Base-by-base conservation (phyloP, 1,140 invertebrate species). In the Philotrypesis tridentata region DNA sequence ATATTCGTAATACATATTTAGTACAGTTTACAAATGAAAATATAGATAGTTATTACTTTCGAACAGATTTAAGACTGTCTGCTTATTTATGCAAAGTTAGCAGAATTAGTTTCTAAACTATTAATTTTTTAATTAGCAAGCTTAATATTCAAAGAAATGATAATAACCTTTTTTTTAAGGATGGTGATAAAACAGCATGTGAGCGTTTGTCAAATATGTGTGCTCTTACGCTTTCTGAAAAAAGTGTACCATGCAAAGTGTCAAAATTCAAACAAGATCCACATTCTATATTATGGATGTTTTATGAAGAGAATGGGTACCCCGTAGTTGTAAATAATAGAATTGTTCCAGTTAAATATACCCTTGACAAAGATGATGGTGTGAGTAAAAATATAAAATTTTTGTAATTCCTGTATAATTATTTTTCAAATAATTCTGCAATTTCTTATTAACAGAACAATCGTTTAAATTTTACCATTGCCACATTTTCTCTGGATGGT, bases 131-230 rank as follows among this genome's bases (percentile, higher is more conserved):
- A 61, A 65, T 65, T 65, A 27, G 31, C 8, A 37, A 2, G 17
- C 33, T 40, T 4, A 27, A 73, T 48, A 6, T 73, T 27, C 2
- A 2, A 27, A 21, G 21, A 73, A 48, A 73, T 67, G 65, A 79
- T 70, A 81, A 76, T 86, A 88, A 68, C 85, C 86, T 55, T 67
- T 76, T 84, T 87, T 87, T 92, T 92, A 79, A 93, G 90, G 90
- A 91, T 80, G 91, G 90, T 71, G 91, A 94, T 86, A 87, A 82
- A 68, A 92, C 90, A 27, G 93, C 95, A 8, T 96, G 96, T 85
- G 94, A 96, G 88, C 89, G 94, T 74, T 88, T 96, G 48, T 93
- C 93, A 3, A 96, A 96, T 89, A 92, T 96, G 87, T 96, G 96
- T 86, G 91, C 93, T 0, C 85, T 96, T 31, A 93, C 93, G 1